Evolutionary conservation across 1,140 invertebrate genomes (phyloP).

Genomic region (Pemphigus obesinymphae): DNA sequence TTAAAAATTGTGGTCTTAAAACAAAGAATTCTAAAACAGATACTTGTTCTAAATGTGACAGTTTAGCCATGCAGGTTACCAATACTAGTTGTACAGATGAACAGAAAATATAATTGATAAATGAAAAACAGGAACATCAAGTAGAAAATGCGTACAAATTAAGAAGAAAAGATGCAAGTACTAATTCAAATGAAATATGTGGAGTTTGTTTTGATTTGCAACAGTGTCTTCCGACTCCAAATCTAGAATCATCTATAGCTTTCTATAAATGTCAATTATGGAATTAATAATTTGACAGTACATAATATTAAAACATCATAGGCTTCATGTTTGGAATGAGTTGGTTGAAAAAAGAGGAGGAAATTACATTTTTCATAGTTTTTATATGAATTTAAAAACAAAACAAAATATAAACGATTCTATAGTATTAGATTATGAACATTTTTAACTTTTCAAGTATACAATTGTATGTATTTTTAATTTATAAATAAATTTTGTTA

Average conservation of each 20-base stretch:
- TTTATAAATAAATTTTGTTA: too few relatives aligned
- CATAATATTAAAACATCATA: background rate
- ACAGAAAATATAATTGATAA: background rate
- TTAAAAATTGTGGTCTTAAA: background rate
- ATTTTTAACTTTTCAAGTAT: too few relatives aligned
- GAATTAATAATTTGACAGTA: background rate
- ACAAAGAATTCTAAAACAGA: background rate
- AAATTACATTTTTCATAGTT: background rate
- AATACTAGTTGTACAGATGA: background rate
- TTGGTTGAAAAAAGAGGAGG: background rate
- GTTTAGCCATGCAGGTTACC: background rate
- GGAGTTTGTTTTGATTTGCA: background rate
- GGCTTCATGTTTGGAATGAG: background rate
- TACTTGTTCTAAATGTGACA: background rate
- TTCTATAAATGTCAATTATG: background rate
- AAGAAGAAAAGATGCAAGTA: background rate
- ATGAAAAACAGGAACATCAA: background rate
- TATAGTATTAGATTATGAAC: too few relatives aligned
- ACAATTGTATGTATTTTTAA: too few relatives aligned
- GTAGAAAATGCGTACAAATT: background rate
- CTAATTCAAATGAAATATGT: background rate
- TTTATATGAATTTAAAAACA: too few relatives aligned
- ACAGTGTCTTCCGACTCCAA: background rate
- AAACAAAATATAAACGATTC: too few relatives aligned
- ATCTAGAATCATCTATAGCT: background rate